Conservation (phyloP, 2,888 invertebrate species). For the Philaethria dido region DNA sequence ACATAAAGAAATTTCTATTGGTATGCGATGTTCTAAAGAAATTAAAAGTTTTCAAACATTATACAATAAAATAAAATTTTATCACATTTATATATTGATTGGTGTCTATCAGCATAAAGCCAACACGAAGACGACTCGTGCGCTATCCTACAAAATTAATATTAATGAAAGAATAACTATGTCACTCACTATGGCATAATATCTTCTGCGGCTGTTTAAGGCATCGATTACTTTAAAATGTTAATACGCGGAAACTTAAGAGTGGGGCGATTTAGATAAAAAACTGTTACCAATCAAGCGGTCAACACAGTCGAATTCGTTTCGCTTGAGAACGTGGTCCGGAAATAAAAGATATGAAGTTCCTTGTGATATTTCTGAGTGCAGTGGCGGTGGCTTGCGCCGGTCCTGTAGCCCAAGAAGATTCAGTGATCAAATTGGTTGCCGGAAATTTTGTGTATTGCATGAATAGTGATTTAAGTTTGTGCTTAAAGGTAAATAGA, state of each 20-base stretch:
- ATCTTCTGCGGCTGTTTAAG: conserved; percentile 64
- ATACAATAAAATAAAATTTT: neutral
- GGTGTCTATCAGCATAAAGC: conserved; percentile 55
- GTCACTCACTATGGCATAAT: conserved; percentile 71
- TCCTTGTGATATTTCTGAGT: conserved; percentile 65
- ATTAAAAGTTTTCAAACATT: neutral
- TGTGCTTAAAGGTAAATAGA: conserved; percentile 72
- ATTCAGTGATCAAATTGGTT: conserved; percentile 64
- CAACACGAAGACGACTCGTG: conserved; percentile 59
- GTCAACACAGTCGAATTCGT: conserved; percentile 72
- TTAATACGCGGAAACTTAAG: conserved; percentile 61
- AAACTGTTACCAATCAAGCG: conserved; percentile 72
- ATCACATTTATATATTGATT: conserved; percentile 6
- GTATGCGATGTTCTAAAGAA: too few relatives aligned
- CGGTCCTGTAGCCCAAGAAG: conserved; percentile 65
- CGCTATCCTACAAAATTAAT: conserved; percentile 66
- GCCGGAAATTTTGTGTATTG: conserved; percentile 70
- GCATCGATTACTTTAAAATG: conserved; percentile 72
- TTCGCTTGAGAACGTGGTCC: conserved; percentile 60
- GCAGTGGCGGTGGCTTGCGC: conserved; percentile 60
- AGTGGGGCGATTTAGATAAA: conserved; percentile 79
- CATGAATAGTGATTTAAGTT: conserved; percentile 71
- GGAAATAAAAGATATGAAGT: conserved; percentile 64
- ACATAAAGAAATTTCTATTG: too few relatives aligned
- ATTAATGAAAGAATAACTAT: conserved; percentile 71